Conservation (phyloP, 2,797 vertebrate genomes). For the Mormyrops boulengeri region DNA sequence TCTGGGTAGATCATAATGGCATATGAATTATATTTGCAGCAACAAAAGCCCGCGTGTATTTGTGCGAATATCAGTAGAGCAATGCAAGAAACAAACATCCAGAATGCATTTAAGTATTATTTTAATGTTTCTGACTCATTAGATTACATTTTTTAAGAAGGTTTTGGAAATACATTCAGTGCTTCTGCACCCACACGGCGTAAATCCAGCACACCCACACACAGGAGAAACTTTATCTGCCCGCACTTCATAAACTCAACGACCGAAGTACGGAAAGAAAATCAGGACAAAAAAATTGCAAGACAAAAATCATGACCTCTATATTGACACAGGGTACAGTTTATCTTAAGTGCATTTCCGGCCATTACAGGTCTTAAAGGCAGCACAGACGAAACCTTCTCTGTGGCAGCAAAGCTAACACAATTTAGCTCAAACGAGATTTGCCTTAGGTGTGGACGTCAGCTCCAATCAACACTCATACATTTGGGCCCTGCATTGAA, state of each 20-base stretch:
- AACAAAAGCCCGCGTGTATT: background rate
- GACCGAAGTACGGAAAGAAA: background rate
- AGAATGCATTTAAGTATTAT: background rate
- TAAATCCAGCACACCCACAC: background rate
- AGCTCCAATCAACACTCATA: background rate
- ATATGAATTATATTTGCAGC: background rate
- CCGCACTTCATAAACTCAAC: background rate
- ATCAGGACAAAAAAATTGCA: background rate
- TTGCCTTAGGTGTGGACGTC: slow-evolving; percentile 17
- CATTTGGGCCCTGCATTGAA: background rate
- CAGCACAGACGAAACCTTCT: background rate
- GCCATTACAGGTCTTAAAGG: background rate
- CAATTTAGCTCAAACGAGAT: slow-evolving; percentile 16
- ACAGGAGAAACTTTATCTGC: background rate
- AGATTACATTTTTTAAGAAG: background rate
- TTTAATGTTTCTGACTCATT: slow-evolving; percentile 15
- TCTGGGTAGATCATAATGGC: background rate
- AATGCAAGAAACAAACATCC: background rate
- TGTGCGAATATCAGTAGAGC: background rate
- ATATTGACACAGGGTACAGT: background rate
- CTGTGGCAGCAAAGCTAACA: slow-evolving; percentile 6
- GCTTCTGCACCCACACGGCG: background rate
- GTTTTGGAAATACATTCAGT: background rate
- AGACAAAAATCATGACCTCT: background rate
- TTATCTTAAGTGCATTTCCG: background rate